phyloP scores from a whole-genome alignment of 2,797 vertebrate species.

The Trachops cirrhosus region DNA sequence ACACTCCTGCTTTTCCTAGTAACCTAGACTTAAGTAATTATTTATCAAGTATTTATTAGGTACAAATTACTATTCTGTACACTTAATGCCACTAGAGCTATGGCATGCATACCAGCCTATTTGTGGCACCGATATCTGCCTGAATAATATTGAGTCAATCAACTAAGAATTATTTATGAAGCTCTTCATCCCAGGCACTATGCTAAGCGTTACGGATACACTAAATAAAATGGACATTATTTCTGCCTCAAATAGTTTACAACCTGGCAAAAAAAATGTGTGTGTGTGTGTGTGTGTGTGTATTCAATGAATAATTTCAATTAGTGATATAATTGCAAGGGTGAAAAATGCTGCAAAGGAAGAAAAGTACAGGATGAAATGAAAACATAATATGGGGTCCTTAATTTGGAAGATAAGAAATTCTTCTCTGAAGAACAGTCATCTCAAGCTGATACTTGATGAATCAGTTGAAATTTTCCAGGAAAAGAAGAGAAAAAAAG shows the following conservation, averaged over 20 bases:
- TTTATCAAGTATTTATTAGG: constrained; percentile 8
- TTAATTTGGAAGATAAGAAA: background rate
- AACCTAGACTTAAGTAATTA: background rate
- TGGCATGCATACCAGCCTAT: background rate
- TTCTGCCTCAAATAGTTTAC: background rate
- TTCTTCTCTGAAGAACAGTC: background rate
- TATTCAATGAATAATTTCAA: constrained; percentile 2
- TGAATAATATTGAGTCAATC: constrained; percentile 15
- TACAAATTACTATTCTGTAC: background rate
- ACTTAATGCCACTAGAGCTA: background rate
- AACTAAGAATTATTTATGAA: background rate
- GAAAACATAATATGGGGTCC: background rate
- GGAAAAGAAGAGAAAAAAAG: background rate
- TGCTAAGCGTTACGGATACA: background rate
- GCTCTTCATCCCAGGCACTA: background rate
- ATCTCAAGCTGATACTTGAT: constrained; percentile 18
- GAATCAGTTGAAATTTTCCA: background rate
- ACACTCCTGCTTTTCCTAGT: background rate
- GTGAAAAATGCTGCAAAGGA: background rate
- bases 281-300: too few species aligned
- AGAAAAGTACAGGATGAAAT: background rate
- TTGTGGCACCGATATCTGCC: background rate
- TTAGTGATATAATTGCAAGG: background rate
- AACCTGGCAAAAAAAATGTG: background rate
- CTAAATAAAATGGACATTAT: background rate